phyloP scores from a whole-genome alignment of 2,797 vertebrate species.

The Macrochelys suwanniensis region DNA sequence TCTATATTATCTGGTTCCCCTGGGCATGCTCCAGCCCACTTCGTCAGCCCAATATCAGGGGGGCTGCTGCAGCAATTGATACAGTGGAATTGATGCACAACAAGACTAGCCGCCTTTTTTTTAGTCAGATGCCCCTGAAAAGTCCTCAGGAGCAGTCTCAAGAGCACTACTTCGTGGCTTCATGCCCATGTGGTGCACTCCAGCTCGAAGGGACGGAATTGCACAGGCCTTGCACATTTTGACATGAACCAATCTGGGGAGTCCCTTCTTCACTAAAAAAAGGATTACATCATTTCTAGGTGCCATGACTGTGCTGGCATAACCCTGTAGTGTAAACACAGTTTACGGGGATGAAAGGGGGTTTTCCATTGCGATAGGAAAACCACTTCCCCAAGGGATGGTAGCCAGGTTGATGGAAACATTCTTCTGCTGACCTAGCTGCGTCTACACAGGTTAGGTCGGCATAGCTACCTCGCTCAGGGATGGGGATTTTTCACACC shows the following conservation, averaged over 20 bases:
- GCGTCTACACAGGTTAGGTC: too few species aligned
- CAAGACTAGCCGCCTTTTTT: neutral
- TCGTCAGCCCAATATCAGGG: neutral
- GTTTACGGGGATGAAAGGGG: too few species aligned
- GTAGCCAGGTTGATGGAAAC: too few species aligned
- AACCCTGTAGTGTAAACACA: neutral
- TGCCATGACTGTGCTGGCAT: neutral
- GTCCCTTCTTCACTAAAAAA: fast-evolving
- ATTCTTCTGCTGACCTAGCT: too few species aligned
- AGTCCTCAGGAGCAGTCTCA: neutral
- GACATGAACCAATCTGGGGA: neutral
- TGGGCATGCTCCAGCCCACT: neutral
- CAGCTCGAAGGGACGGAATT: neutral
- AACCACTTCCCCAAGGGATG: too few species aligned
- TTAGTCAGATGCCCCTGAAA: neutral
- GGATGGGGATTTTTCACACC: neutral
- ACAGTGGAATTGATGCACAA: neutral
- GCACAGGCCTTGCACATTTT: neutral
- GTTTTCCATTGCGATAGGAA: too few species aligned
- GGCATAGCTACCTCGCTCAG: too few species aligned
- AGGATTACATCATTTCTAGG: neutral
- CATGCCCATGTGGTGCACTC: neutral
- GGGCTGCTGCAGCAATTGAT: neutral
- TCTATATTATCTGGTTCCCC: neutral
- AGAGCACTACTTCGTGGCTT: too few species aligned